Evolutionary conservation across 1,140 invertebrate genomes (phyloP).

Genomic region (Trypoxylus dichotomus): DNA sequence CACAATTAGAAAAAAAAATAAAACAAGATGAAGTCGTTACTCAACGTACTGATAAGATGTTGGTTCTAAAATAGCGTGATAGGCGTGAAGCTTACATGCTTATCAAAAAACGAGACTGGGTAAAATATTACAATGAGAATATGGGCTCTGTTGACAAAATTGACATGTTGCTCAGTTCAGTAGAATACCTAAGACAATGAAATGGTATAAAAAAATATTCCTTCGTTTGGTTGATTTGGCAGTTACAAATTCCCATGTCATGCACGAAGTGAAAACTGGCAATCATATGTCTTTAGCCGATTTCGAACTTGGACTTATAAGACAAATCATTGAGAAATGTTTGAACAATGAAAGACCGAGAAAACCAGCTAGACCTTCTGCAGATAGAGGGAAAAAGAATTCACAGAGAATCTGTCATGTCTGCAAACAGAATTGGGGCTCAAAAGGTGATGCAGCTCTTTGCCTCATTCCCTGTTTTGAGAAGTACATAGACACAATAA

Average conservation of each 20-base stretch:
- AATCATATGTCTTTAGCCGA: not conserved
- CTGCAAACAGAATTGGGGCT: no score
- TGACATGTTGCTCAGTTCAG: no score
- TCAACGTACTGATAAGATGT: not conserved
- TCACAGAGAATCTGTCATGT: no score
- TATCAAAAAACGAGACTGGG: no score
- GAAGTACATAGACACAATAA: conserved; percentile 22
- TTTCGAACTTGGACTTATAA: not conserved
- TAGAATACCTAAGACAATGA: no score
- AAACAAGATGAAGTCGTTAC: not conserved
- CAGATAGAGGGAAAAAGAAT: no score
- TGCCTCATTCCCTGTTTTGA: conserved; percentile 29
- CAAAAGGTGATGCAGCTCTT: conserved; percentile 5
- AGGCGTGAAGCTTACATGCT: not conserved
- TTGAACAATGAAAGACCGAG: not conserved
- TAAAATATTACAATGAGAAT: not conserved
- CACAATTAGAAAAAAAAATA: not conserved
- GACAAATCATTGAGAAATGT: not conserved
- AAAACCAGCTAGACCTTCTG: not conserved
- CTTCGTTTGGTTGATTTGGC: no score
- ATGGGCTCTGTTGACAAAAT: no score
- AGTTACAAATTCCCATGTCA: no score
- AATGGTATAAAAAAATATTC: no score
- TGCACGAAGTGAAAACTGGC: no score
- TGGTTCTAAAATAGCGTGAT: not conserved